Base-by-base conservation (phyloP, 2,888 invertebrate genomes). In the Pristionchus fissidentatus region DNA sequence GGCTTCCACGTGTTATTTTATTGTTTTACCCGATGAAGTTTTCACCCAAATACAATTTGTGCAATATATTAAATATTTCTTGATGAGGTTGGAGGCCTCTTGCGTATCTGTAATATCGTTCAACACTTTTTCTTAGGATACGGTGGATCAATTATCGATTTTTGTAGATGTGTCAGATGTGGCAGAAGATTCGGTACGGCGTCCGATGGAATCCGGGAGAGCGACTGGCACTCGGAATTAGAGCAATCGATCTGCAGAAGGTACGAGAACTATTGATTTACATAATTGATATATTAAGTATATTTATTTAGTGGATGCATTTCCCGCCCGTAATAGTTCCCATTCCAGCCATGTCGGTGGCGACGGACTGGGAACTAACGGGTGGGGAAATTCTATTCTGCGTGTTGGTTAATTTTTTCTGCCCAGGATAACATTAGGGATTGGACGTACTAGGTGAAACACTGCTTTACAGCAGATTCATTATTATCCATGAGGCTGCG, bases 171-270 rank as follows among this genome's bases (percentile, higher is more conserved):
- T 91, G 91, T 83, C 87, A 89, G 84, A 87, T 91, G 86, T 91
- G 91, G 91, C 83, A 86, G 84, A 86, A 86, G 78, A 91, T 91
- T 43, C 88, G 90, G 10, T 88, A 89, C 60, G 91, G 91, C 15
- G 91, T 91, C 1, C 85, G 89, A 13, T 91, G 91, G 91, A 88
- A 88, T 73, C 91, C 90, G 10, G 86, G 85, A 0, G 90, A 90
- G 73, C 79, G 88, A 29, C 83, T 88, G n/a, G 90, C 90, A 0
- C 86, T 91, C 2, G 91, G 90, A 19, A 86, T 85, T 10, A 85
- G 90, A 19, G 90, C 88, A 1, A 75, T 91, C n/a, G 87, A 89
- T 78, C 86, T 91, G 80, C 85, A 87, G 83, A 88, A 87, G 83
- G 87, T 87, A 43, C 22, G 73, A 41, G n/a, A 26, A n/a, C n/a